Base-by-base conservation (phyloP, 1,140 invertebrate genomes). In the Centruroides vittatus region DNA sequence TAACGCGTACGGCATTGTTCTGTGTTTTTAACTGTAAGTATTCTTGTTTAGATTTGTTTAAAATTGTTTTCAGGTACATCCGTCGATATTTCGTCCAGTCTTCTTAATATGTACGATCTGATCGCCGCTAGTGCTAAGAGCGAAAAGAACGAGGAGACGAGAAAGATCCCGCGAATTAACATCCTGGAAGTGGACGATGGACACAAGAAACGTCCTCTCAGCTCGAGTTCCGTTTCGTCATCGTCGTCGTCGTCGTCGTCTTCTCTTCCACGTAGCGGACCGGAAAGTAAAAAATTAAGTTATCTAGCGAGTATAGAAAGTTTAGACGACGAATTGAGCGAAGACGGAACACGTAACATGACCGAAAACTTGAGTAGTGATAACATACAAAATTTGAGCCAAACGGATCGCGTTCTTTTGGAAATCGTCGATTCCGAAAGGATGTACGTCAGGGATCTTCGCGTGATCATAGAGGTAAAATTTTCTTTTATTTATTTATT, bases 341-440 rank as follows among this genome's bases (percentile, higher is more conserved):
- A 71, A 55, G 69, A 68, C 13, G 65, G 67, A 23, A 50, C 46
- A 69, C 75, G 48, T 79, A 80, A 41, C 41, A 41, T 41, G 41
- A 41, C 41, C 5, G 41, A 41, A 41, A 41, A 8, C 3, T 6
- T 41, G 3, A 8, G 5, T 6, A 41, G 8, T 8, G 5, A 41
- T 5, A 41, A 41, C 41, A 41, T 41, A 68, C 79, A 82, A 3
- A 80, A 83, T 54, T 75, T 87, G 63, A 89, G 81, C 62, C 85
- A 88, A 60, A 81, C 89, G 69, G 85, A 90, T 72, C 79, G 88
- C 62, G 91, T 95, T 7, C 85, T 93, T 47, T 77, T 88, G 11
- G 93, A 97, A 75, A 92, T 96, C 55, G 80, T 95, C 7, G 89
- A 95, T 69, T 94, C 93, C 12, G 93, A 97, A 74, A 82, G 86